Evolutionary conservation across 2,888 invertebrate species (phyloP), one percentile per base, ranked within the genome.

Genomic region (Epicampocera succincta): DNA sequence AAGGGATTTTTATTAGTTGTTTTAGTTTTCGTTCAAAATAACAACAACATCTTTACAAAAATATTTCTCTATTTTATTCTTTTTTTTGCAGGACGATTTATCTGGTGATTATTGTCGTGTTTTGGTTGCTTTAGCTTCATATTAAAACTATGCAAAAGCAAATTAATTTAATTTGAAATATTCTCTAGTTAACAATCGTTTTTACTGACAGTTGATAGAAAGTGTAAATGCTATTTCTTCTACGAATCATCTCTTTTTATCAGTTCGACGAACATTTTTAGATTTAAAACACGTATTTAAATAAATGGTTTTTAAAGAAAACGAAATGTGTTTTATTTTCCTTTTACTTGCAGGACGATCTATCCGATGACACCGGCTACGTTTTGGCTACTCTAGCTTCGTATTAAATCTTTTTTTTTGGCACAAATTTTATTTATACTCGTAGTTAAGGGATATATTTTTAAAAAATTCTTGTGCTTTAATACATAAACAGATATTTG

Each of bases 61-160:
- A 61, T 71, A 72, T 29, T 71, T 83, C 77, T 83, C 48, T 65
- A 48, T 74, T 66, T 79, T 68, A 73, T 78, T 84, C 33, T 84
- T 25, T 84, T n/a, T 69, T 81, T 86, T 85, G 86, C 93, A 94
- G 94, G 94, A 93, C 86, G 94, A 95, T 91, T 92, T 93, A 87
- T 92, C 92, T 85, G 94, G 95, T 87, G 94, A 95, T 92, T 94
- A 94, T 92, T 92, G 92, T 91, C 92, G 93, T 90, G 92, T 93
- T 87, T 92, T 95, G 91, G 92, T 94, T 68, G 80, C 86, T 63
- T 85, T 91, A 84, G 88, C 88, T 75, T 88, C 90, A 33, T 91
- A 90, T 83, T 85, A 83, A 84, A 50, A 58, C 25, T 9, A 29
- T 6, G 5, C 13, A 29, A 25, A 66, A 33, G 21, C 15, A 40